Conservation (phyloP, 2,888 invertebrate species). For the Muscina levida region DNA sequence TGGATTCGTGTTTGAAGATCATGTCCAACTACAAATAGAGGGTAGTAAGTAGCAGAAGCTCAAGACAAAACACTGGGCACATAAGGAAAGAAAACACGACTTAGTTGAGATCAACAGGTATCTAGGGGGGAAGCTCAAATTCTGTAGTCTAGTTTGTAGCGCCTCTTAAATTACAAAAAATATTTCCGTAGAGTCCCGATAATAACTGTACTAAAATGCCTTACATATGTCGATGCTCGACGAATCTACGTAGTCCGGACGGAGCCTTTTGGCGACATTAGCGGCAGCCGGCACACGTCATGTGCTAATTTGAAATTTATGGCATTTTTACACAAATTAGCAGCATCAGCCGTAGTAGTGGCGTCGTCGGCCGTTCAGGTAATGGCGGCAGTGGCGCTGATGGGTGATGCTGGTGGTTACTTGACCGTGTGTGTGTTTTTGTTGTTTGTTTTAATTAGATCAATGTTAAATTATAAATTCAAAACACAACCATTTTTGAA, state of each 20-base stretch:
- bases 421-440: not conserved
- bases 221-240: too few relatives aligned
- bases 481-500: conserved; percentile 49
- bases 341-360: conserved; percentile 1
- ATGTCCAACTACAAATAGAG: too few relatives aligned
- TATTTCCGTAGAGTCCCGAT: not conserved
- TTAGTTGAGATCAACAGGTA: not conserved
- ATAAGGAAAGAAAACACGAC: too few relatives aligned
- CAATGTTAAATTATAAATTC: conserved; percentile 58
- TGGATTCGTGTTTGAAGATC: conserved; percentile 16
- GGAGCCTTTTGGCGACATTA: too few relatives aligned
- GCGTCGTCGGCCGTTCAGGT: conserved; percentile 10
- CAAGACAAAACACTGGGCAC: too few relatives aligned
- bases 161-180: not conserved
- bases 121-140: not conserved
- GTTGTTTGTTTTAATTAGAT: conserved; percentile 58
- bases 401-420: conserved; percentile 18
- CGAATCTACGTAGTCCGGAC: too few relatives aligned
- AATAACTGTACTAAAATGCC: too few relatives aligned
- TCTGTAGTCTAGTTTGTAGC: not conserved
- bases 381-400: not conserved
- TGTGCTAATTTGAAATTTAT: conserved; percentile 58
- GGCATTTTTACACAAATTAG: conserved; percentile 58
- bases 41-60: too few relatives aligned
- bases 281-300: conserved; percentile 32